A percentile compares a stretch with the other conserved stretches of the same genome.
These are phyloP conservation scores for Puma concolor DNA, from an alignment of 2,113 vertebrate species.

Conservation along the genomic window DNA sequence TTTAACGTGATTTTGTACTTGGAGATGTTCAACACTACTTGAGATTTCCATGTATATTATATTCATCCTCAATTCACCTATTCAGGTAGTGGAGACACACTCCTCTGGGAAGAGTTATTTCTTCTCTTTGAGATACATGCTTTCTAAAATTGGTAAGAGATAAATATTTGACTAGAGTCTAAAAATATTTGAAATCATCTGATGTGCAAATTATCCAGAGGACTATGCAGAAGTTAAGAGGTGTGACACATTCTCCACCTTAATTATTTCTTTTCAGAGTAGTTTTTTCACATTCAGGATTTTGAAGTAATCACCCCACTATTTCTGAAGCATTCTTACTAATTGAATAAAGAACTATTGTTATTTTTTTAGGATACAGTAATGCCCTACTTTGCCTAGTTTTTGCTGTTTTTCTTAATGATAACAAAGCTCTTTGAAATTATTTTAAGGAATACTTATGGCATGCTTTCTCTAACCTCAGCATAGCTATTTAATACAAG, in stretches of 20 bases:
- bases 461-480: not conserved
- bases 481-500: not conserved
- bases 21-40: not conserved
- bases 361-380: not conserved
- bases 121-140: not conserved
- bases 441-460: not conserved
- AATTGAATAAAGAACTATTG: not conserved
- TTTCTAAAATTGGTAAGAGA: not conserved
- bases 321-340: not conserved
- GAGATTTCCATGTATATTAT: not conserved
- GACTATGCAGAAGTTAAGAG: not conserved
- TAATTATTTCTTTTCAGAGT: not conserved
- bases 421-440: not conserved
- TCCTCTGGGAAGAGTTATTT: not conserved
- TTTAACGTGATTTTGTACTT: not conserved
- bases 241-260: too few species aligned
- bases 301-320: not conserved
- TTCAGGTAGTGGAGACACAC: not conserved
- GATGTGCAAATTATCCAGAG: not conserved
- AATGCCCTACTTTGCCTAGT: not conserved
- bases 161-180: not conserved
- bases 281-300: not conserved
- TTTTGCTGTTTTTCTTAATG: not conserved
- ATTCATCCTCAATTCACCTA: not conserved
- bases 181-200: not conserved